Evolutionary conservation across 2,888 invertebrate genomes (phyloP), one percentile per base, ranked within the genome.

Genomic region (Asteroscopus sphinx): DNA sequence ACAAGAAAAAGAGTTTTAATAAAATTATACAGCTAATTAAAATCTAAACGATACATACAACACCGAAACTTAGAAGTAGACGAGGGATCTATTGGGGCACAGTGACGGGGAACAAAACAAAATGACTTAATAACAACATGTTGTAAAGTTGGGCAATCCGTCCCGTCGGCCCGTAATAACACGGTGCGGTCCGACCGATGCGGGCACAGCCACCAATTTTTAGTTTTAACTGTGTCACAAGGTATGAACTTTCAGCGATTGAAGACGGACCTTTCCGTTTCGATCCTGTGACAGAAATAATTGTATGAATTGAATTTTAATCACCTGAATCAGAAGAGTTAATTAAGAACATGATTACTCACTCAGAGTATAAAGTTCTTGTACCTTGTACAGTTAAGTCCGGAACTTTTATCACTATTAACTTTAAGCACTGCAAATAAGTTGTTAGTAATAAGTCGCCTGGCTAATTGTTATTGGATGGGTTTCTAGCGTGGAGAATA

Each of bases 41-140:
- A 62, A 47, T 30, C 49, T 48, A 53, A 52, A 49, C 39, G 53
- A 40, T 28, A 47, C 44, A 42, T 47, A 68, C 51, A 42, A 35
- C 3, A 28, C 26, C 42, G 6, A 48, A 51, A 42, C 30, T 32
- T 28, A 60, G 58, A 68, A 30, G 33, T 66, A 66, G 60, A 46
- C 17, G 48, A 61, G 45, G 54, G 52, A 45, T 53, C 60, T 59
- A 63, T 45, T 60, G 35, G 57, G 56, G 40, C 61, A 54, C 52
- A 54, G 72, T 71, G 68, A 71, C 64, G 40, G 30, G 52, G 55
- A 69, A 73, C 61, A 70, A 67, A 75, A 70, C 62, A 70, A 75
- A 75, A 75, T 75, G 60, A 73, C 75, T 76, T 75, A 73, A 75
- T 75, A 76, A 76, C 73, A 76, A 71, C 66, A 71, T 71, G 76